Evolutionary conservation across 2,797 vertebrate genomes (phyloP), one percentile per base, ranked within the genome.

Genomic region (Lerista edwardsae): DNA sequence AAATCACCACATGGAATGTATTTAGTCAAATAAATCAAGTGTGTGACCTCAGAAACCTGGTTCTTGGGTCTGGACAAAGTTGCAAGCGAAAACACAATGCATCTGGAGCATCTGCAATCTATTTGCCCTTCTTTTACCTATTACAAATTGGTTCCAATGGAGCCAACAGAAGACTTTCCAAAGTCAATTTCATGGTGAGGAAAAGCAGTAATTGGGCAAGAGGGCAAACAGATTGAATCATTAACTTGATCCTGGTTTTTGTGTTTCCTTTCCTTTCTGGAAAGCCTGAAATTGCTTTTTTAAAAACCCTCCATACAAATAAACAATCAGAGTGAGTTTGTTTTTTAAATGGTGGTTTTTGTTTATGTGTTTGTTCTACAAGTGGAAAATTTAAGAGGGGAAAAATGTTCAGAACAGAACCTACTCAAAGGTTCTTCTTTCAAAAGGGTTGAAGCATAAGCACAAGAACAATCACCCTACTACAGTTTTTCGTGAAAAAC

Each of bases 171-270:
- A 57, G 74, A 71, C 61, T 61, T 77, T 62, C 55, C 41, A 69
- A 84, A 78, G 47, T 51, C 55, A 77, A 84, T 84, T 84, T 78
- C 75, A 84, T 71, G 82, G 65, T 77, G 82, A 83, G 29, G 64
- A 76, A 77, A 83, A 83, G 62, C 65, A 59, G 29, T 68, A 76
- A 83, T 55, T 75, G 82, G 75, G 74, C 17, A 84, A 78, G 75
- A 77, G 77, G 65, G 65, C 36, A 78, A 77, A 77, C 51, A 71
- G 65, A 78, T 84, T 77, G 39, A 51, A 77, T 44, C 51, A 84
- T 84, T 77, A 78, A 71, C 65, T 84, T 77, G 15, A 68, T 57
- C 55, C 82, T 84, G 39, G 75, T 44, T 71, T 57, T 78, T 84
- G 21, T 44, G 36, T 44, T 69, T 71, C 82, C 34, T 29, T 68